Evolutionary conservation across 2,888 invertebrate genomes (phyloP).

Genomic region (Amiota communis): DNA sequence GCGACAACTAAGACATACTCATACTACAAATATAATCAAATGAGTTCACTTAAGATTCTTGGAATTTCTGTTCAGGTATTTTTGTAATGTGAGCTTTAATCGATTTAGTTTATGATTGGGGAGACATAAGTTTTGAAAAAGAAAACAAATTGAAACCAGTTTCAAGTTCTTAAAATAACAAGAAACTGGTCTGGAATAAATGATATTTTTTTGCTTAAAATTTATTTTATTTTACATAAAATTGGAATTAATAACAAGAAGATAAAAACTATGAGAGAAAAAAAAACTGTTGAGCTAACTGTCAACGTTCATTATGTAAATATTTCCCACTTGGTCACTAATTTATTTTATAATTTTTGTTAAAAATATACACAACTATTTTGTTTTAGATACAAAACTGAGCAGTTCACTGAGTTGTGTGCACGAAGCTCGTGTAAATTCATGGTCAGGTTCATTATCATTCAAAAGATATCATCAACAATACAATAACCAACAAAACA

Average conservation of each 20-base stretch:
- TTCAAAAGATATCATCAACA: background rate
- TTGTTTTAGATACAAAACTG: too few relatives aligned
- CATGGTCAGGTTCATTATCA: conserved; percentile 21
- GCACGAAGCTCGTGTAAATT: background rate
- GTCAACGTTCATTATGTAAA: conserved; percentile 16
- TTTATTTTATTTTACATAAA: conserved; percentile 6
- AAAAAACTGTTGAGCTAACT: conserved; percentile 8
- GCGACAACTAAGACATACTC: too few relatives aligned
- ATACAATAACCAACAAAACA: too few relatives aligned
- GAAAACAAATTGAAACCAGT: background rate
- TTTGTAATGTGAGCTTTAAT: conserved; percentile 24
- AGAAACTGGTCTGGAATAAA: background rate
- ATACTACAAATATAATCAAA: conserved; percentile 33
- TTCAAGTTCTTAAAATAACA: background rate
- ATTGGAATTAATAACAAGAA: background rate
- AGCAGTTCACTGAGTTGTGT: too few relatives aligned
- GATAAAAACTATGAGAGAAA: background rate
- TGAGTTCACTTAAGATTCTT: conserved; percentile 44
- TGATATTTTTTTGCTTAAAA: background rate
- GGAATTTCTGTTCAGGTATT: conserved; percentile 39
- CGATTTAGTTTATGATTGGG: conserved; percentile 4
- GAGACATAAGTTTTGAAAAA: background rate
- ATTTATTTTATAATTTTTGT: background rate
- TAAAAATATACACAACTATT: background rate
- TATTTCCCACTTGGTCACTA: background rate